Base-by-base conservation (phyloP, 2,888 invertebrate species). In the Rotaria sp. region DNA sequence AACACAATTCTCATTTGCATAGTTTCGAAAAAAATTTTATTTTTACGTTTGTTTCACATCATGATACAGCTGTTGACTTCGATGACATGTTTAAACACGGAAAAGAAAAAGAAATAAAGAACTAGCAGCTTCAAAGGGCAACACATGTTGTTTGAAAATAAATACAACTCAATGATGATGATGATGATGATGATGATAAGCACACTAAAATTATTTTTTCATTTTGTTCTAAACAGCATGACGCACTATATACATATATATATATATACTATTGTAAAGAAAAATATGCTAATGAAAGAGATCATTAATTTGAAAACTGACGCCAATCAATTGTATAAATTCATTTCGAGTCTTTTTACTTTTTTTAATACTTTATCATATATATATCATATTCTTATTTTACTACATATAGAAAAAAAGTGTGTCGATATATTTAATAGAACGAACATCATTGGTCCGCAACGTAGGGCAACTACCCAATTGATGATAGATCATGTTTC, bases 101-200 rank as follows among this genome's bases (percentile, higher is more conserved):
- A 67, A 67, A 67, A 21, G 2, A 67, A 21, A 67, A 67, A 35
- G 21, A 67, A 67, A 67, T 1, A 59, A 15, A 67, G 67, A 67
- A 67, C 35, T 67, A 18, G n/a, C n/a, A 41, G 67, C 67, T 67
- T 67, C 67, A 67, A 67, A 67, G 67, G 67, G 67, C 67, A 67
- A 67, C 67, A 67, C 67, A 67, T 67, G 67, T 67, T 67, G 67
- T 67, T 67, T 67, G 67, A 67, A 67, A 67, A 67, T 67, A 67
- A 67, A 67, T 67, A 67, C 67, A 67, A 67, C 67, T 67, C 67
- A 67, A 67, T 67, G 67, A 67, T 67, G 35, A 35, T 67, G 67
- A 67, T 67, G 67, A 67, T 67, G 35, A 57, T 57, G n/a, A 67
- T 67, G 35, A 35, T 67, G 67, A 67, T 67, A 67, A 67, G 67